These are phyloP conservation scores for Monarcha castaneiventris DNA, from an alignment of 2,113 vertebrate genomes.

Conservation along the genomic window DNA sequence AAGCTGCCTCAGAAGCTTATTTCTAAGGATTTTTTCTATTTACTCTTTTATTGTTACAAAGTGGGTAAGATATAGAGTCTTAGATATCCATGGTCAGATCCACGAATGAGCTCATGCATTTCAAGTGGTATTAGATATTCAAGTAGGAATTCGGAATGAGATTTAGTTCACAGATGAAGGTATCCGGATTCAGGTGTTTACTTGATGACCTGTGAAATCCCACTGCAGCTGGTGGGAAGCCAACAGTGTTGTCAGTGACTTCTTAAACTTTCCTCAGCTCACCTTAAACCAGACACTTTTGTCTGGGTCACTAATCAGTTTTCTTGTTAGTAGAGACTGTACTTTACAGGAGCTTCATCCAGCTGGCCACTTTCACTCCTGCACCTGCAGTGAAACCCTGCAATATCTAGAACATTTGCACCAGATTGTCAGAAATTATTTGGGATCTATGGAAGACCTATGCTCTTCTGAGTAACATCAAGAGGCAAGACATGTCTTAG, in stretches of 20 bases:
- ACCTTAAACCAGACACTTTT: neutral
- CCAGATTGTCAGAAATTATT: neutral
- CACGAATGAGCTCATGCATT: neutral
- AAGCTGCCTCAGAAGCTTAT: conserved; percentile 2
- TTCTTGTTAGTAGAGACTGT: neutral
- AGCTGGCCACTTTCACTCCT: neutral
- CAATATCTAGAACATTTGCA: neutral
- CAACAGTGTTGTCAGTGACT: neutral
- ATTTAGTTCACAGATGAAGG: neutral
- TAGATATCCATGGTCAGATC: neutral
- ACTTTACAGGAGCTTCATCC: neutral
- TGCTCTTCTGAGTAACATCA: neutral
- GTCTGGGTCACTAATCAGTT: neutral
- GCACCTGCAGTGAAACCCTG: neutral
- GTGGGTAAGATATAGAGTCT: neutral
- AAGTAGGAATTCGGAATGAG: conserved; percentile 1
- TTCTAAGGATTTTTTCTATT: conserved; percentile 36
- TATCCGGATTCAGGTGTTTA: neutral
- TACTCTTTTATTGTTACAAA: conserved; percentile 30
- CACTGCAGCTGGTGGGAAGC: neutral
- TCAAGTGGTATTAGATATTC: conserved; percentile 38
- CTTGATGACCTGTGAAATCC: neutral
- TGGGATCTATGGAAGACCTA: neutral
- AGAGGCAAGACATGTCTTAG: neutral
- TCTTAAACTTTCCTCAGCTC: neutral